Evolutionary conservation across 2,797 vertebrate genomes (phyloP).

Genomic region (Champsocephalus esox): DNA sequence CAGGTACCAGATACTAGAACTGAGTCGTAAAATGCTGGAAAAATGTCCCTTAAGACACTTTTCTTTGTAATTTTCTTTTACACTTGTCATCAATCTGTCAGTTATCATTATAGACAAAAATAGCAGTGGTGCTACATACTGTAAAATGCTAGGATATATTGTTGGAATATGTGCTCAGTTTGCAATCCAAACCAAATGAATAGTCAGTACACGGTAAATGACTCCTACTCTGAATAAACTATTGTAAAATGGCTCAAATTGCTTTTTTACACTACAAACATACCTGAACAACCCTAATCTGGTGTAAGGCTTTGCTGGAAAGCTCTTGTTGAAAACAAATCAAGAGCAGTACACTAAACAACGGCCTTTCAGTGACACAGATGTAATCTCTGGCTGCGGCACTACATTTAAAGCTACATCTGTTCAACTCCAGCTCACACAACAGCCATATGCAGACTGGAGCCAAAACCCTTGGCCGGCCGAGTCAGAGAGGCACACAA

Average conservation of each 20-base stretch:
- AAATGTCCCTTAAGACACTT: neutral
- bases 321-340: constrained; percentile 67
- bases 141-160: constrained; percentile 26
- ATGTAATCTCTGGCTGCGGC: constrained; percentile 70
- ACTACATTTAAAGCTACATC: constrained; percentile 72
- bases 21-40: neutral
- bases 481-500: constrained; percentile 37
- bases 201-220: constrained; percentile 67
- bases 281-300: constrained; percentile 57
- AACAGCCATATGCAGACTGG: constrained; percentile 54
- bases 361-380: constrained; percentile 63
- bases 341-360: constrained; percentile 49
- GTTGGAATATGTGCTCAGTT: constrained; percentile 58
- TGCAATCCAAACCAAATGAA: constrained; percentile 72
- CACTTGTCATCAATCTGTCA: constrained; percentile 25
- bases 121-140: constrained; percentile 17
- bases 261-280: constrained; percentile 57
- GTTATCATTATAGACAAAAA: constrained; percentile 28
- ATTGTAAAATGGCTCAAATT: constrained; percentile 71
- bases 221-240: constrained; percentile 67
- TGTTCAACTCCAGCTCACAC: constrained; percentile 69
- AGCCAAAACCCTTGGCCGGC: constrained; percentile 42
- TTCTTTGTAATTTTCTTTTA: neutral
- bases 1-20: neutral
- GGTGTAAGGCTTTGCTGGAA: constrained; percentile 54